Evolutionary conservation across 2,113 vertebrate genomes (phyloP), one percentile per base, ranked within the genome.

Genomic region (Penelope pileata): DNA sequence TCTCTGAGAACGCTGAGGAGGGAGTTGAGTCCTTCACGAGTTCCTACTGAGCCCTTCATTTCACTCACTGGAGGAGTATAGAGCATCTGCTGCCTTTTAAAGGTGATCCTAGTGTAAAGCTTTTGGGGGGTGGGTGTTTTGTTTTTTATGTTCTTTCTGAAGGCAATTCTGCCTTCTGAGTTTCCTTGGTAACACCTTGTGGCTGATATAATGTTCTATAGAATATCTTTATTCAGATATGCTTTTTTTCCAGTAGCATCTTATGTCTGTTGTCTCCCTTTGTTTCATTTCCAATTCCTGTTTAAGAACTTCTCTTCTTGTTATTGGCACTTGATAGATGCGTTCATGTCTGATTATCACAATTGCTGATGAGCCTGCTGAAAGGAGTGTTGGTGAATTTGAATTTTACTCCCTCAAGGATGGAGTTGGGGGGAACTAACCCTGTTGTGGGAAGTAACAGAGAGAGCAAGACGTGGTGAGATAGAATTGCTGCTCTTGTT

Each of bases 161-260:
- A n/a, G n/a, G 69, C 54, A 76, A 12, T 93, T 90, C 54, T 82
- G 43, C 73, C 70, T 30, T 43, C 47, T 69, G 24, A 43, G 72
- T 91, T 96, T 93, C 82, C 78, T 88, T 93, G 80, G 87, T 90
- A 86, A 89, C 92, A 63, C 50, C 42, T 70, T 81, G 43, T 75
- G 64, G 47, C 60, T 59, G 60, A 51, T n/a, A 36, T 16, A 72
- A 72, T 8, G 15, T 94, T 94, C 45, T 62, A 27, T 30, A 79
- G 18, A 34, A 73, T 94, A 56, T 91, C 36, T 90, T 66, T 54
- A 76, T 76, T 83, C 26, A 70, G 45, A 29, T 75, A 3, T 12
- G 16, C 24, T 17, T 24, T 34, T 38, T 42, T 73, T 30, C 19
- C 34, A 81, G 40, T 54, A 74, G 43, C 8, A 11, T 66, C 6